Percentiles rank a stretch among this genome's conserved stretches.
phyloP scores from a whole-genome alignment of 2,888 invertebrate genomes.

The Lasioglossum zephyrum region DNA sequence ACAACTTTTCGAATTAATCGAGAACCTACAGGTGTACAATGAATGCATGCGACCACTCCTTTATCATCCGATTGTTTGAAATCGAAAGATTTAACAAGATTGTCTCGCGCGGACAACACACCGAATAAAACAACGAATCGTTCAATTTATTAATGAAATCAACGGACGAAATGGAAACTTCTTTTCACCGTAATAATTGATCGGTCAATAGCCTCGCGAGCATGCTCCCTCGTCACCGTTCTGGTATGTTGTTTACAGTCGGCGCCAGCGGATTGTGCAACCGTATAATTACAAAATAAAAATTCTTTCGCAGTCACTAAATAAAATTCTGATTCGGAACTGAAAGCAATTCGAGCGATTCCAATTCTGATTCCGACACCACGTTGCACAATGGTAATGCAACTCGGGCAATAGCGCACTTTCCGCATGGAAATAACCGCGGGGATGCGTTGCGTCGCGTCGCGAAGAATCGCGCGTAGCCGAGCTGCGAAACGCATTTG shows the following conservation, averaged over 20 bases:
- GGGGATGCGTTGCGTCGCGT: constrained; percentile 36
- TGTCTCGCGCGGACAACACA: no score
- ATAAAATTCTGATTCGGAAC: background rate
- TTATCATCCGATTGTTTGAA: background rate
- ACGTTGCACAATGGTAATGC: background rate
- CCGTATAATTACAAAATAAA: constrained; percentile 9
- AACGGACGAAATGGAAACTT: background rate
- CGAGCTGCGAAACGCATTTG: constrained; percentile 40
- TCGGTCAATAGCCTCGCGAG: constrained; percentile 32
- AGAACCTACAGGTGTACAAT: background rate
- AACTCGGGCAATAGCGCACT: constrained; percentile 6
- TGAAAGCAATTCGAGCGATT: background rate
- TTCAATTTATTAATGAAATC: background rate
- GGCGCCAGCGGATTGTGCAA: constrained; percentile 51
- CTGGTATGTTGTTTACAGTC: constrained; percentile 55
- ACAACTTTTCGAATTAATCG: background rate
- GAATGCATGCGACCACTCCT: background rate
- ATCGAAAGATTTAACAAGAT: background rate
- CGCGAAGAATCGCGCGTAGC: constrained; percentile 28
- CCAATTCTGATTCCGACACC: background rate
- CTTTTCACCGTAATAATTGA: background rate
- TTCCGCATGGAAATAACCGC: constrained; percentile 33
- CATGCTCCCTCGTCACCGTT: constrained; percentile 20
- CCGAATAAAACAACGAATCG: background rate
- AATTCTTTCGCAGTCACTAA: background rate